phyloP scores from a whole-genome alignment of 2,113 vertebrate species.

The Anser brachyrhynchus region DNA sequence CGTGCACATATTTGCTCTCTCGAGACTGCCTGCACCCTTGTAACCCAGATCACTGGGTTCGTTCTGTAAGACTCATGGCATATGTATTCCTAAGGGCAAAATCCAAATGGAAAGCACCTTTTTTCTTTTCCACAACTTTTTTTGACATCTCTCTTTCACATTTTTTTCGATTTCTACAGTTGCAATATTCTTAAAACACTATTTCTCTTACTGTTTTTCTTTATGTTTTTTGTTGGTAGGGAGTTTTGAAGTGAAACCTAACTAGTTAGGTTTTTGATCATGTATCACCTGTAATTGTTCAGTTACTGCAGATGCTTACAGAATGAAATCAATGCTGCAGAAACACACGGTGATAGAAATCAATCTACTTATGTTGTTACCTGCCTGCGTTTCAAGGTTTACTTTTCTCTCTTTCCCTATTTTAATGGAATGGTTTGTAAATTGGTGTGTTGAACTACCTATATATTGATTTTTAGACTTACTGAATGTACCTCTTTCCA shows the following conservation, averaged over 20 bases:
- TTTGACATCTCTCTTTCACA: background rate
- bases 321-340: background rate
- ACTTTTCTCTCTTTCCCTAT: background rate
- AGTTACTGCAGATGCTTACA: background rate
- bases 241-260: background rate
- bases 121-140: background rate
- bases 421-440: background rate
- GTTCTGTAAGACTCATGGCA: too few species aligned
- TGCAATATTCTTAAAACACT: background rate
- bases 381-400: background rate
- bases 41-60: background rate
- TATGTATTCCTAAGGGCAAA: background rate
- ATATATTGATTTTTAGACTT: too few species aligned
- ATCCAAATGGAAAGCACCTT: background rate
- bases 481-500: background rate
- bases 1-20: fast-evolving
- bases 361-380: background rate
- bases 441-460: background rate
- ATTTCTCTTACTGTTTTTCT: background rate
- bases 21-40: background rate
- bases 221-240: background rate
- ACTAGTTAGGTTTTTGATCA: background rate
- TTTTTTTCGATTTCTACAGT: too few species aligned
- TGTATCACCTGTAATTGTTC: background rate
- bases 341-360: background rate